Base-by-base conservation (phyloP, 2,797 vertebrate species). In the Pangasius sanitwongsei region DNA sequence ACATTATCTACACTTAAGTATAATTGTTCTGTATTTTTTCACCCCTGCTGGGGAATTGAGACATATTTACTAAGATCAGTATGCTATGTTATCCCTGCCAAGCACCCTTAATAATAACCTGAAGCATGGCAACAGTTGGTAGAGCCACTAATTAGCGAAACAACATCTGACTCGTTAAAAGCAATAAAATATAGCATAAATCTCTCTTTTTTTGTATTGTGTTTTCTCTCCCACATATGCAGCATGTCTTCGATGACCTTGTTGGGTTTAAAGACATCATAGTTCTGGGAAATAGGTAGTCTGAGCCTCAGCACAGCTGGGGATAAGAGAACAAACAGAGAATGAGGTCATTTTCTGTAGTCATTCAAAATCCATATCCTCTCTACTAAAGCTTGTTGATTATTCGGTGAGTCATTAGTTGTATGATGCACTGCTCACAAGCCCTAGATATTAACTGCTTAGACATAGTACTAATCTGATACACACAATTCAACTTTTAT, bases 231-330 rank as follows among this genome's bases (percentile, higher is more conserved):
- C 83, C 91, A 1, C 93, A 98, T 98, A 97, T 98, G 97, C 96
- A 96, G 94, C 97, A 97, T 20, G 95, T 96, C 90, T 97, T 99
- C 91, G 96, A 97, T 91, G 96, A 97, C 92, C 95, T 98, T 81
- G 96, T 97, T 72, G 97, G 97, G 91, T 98, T 98, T 88, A 97
- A 97, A 94, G 95, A 95, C 92, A 96, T 99, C 87, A 94, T 91
- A 0, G 96, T 98, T 41, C 90, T 97, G 91, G 94, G 96, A 91
- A 98, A 98, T 95, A 97, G 97, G 98, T 98, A 91, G 97, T 94
- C 61, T 25, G 37, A 23, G 18, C 18, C 31, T 48, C 25, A 63
- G 25, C 23, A 44, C 81, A 65, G 37, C 78, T 59, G 53, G 31
- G 20, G 78, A 59, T 25, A 41, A 59, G 31, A 59, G 31, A 4